Percentiles rank a stretch among this genome's conserved stretches.
Evolutionary conservation across 1,140 invertebrate species (phyloP).

Genomic region (Cataglyphis hispanica): DNA sequence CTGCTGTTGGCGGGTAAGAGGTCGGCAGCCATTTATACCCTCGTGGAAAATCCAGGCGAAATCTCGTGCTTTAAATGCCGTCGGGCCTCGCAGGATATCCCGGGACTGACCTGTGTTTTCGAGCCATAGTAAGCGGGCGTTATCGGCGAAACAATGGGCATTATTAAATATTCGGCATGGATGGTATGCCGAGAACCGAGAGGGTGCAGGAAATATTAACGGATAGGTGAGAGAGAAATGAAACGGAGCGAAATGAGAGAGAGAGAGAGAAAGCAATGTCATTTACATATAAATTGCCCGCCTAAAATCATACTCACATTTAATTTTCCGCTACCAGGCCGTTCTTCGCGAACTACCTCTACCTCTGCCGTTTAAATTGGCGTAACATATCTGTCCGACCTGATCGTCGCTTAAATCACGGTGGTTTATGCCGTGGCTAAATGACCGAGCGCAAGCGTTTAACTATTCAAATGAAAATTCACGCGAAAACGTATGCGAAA

Average conservation of each 20-base stretch:
- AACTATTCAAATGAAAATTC: slow-evolving; percentile 60
- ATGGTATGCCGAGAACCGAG: slow-evolving; percentile 10
- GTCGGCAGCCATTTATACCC: slow-evolving; percentile 57
- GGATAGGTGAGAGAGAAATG: too few relatives aligned
- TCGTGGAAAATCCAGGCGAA: slow-evolving; percentile 53
- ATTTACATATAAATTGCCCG: slow-evolving; percentile 83
- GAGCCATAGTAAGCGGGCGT: slow-evolving; percentile 39
- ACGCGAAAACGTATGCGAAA: slow-evolving; percentile 28
- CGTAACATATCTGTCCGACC: slow-evolving; percentile 70
- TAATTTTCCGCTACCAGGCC: slow-evolving; percentile 77
- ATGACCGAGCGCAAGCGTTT: slow-evolving; percentile 57
- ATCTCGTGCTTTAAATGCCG: slow-evolving; percentile 39
- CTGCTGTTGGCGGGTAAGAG: slow-evolving; percentile 30
- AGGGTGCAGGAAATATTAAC: slow-evolving; percentile 20
- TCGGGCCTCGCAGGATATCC: slow-evolving; percentile 28
- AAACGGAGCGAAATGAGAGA: not conserved
- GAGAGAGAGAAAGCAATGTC: slow-evolving; percentile 57
- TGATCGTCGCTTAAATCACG: slow-evolving; percentile 75
- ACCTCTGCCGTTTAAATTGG: slow-evolving; percentile 71
- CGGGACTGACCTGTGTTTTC: slow-evolving; percentile 20
- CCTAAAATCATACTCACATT: slow-evolving; percentile 82
- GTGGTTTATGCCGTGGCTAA: slow-evolving; percentile 53
- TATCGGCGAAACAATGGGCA: slow-evolving; percentile 62
- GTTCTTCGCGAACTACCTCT: slow-evolving; percentile 13
- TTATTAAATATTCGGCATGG: slow-evolving; percentile 70